Conservation (phyloP, 2,888 invertebrate genomes). For the Limnephilus rhombicus region DNA sequence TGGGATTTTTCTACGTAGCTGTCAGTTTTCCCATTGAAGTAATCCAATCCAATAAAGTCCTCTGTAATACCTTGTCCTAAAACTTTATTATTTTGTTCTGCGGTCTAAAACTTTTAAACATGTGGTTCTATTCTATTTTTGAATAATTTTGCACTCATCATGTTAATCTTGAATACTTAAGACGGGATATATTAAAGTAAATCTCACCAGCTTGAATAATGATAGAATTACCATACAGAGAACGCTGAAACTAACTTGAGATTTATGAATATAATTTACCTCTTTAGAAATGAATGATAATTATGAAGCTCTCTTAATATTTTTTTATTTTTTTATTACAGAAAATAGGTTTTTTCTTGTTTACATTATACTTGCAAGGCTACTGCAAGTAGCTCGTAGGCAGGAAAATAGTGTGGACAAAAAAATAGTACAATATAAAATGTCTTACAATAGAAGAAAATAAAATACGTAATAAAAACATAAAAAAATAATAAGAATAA, state of each 20-base stretch:
- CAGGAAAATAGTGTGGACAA: no score
- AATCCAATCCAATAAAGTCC: background rate
- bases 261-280: background rate
- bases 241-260: background rate
- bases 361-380: no score
- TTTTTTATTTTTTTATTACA: no score
- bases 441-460: no score
- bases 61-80: background rate
- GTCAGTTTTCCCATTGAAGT: background rate
- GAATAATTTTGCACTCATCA: constrained; percentile 15
- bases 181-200: background rate
- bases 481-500: no score
- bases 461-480: no score
- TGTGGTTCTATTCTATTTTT: constrained; percentile 15
- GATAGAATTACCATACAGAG: background rate
- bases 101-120: constrained; percentile 16
- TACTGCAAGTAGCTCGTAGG: no score
- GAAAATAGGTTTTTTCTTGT: no score
- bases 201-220: background rate
- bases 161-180: background rate
- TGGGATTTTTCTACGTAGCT: background rate
- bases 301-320: background rate
- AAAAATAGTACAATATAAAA: no score
- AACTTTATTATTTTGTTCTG: constrained; percentile 9
- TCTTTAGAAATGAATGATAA: background rate